Percentiles rank a stretch among this genome's conserved stretches.
Evolutionary conservation across 2,113 vertebrate genomes (phyloP).

Genomic region (Caretta caretta): DNA sequence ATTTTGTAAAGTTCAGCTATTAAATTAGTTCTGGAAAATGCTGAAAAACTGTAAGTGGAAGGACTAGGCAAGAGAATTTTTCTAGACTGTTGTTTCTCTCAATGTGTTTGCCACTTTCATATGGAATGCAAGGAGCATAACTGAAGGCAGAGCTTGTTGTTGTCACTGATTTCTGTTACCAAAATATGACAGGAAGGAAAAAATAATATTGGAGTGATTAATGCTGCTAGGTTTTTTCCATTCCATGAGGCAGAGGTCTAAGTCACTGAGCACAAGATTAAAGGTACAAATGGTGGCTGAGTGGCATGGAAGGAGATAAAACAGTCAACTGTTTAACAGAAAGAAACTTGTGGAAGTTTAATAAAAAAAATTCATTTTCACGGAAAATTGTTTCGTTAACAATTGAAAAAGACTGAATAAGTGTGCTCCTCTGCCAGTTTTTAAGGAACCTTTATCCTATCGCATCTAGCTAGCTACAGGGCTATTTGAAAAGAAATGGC

Average conservation of each 20-base stretch:
- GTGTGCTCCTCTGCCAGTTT: background rate
- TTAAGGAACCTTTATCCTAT: background rate
- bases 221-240: conserved; percentile 17
- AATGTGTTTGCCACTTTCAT: background rate
- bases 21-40: background rate
- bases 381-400: background rate
- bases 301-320: background rate
- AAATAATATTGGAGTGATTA: background rate
- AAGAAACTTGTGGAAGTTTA: background rate
- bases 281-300: background rate
- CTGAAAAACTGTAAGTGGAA: background rate
- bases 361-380: background rate
- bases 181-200: background rate
- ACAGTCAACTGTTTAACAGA: background rate
- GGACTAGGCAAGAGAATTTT: background rate
- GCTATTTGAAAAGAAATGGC: background rate
- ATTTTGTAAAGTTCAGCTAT: background rate
- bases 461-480: background rate
- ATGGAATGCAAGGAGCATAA: background rate
- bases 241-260: background rate
- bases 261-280: background rate
- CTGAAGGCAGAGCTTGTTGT: conserved; percentile 22
- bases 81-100: background rate
- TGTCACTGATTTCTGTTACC: conserved; percentile 11
- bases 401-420: background rate